Conservation (phyloP, 2,888 invertebrate species). For the Mamestra brassicae region DNA sequence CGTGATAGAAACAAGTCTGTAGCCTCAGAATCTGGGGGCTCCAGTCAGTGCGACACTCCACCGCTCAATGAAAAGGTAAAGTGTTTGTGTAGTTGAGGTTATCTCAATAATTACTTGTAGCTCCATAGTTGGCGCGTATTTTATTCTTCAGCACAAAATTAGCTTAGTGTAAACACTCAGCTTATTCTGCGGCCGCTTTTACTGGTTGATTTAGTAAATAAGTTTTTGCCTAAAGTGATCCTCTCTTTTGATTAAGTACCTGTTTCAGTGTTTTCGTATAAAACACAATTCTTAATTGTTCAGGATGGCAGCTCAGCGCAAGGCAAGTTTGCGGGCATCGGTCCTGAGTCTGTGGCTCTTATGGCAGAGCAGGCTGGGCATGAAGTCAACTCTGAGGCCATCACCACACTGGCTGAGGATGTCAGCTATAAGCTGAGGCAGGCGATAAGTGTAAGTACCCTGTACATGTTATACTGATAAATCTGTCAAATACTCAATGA, state of each 20-base stretch:
- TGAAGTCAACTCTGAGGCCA: conserved; percentile 85
- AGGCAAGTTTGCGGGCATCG: conserved; percentile 87
- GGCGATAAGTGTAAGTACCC: conserved; percentile 84
- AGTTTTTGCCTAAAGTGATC: not conserved
- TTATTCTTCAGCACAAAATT: not conserved
- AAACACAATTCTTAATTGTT: conserved; percentile 4
- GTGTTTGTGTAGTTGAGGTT: conserved; percentile 23
- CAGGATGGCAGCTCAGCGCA: conserved; percentile 85
- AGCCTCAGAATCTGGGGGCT: conserved; percentile 87
- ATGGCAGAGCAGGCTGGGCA: conserved; percentile 86
- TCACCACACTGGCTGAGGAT: conserved; percentile 88
- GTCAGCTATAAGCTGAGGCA: conserved; percentile 89
- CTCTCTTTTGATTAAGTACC: not conserved
- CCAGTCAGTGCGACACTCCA: conserved; percentile 88
- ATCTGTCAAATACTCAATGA: too few relatives aligned
- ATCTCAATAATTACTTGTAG: conserved; percentile 30
- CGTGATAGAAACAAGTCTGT: conserved; percentile 86
- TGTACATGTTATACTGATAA: not conserved
- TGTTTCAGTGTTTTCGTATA: not conserved
- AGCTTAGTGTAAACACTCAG: too few relatives aligned
- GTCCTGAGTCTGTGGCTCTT: conserved; percentile 85
- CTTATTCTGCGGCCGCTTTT: not conserved
- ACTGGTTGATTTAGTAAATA: not conserved
- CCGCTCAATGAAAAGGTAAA: conserved; percentile 86
- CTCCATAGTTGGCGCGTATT: conserved; percentile 41